These are phyloP conservation scores for Melanotaenia boesemani DNA, from an alignment of 2,797 vertebrate genomes.

Conservation along the genomic window DNA sequence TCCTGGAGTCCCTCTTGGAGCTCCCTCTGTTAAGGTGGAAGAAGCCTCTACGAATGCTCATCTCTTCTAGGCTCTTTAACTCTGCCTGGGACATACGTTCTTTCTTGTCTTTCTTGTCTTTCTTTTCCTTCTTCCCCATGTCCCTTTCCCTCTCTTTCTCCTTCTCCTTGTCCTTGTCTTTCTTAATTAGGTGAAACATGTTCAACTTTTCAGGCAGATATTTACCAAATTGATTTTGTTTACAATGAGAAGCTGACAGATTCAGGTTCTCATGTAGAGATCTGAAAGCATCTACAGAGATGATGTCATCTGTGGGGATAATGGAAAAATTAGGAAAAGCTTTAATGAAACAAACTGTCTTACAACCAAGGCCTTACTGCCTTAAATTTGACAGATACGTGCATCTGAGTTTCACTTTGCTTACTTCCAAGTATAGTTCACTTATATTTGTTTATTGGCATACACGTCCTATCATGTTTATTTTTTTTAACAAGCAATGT, in stretches of 20 bases:
- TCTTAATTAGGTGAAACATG: slow-evolving; percentile 86
- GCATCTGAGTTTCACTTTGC: neutral
- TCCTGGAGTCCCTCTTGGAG: slow-evolving; percentile 89
- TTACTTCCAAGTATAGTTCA: neutral
- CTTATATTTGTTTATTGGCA: neutral
- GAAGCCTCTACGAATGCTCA: slow-evolving; percentile 93
- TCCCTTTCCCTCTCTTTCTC: slow-evolving; percentile 77
- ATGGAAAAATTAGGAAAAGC: neutral
- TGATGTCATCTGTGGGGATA: slow-evolving; percentile 33
- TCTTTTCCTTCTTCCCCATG: slow-evolving; percentile 78
- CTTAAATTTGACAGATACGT: neutral
- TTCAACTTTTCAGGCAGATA: slow-evolving; percentile 20
- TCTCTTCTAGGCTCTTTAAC: slow-evolving; percentile 90
- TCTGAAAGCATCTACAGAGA: neutral
- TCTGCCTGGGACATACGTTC: slow-evolving; percentile 85
- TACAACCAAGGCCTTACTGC: neutral
- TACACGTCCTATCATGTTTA: too few species aligned
- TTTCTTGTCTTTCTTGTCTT: slow-evolving; percentile 80
- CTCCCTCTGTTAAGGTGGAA: slow-evolving; percentile 91
- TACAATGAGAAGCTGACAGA: slow-evolving; percentile 4
- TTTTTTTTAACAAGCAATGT: neutral
- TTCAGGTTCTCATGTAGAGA: slow-evolving; percentile 1
- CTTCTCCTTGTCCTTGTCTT: slow-evolving; percentile 78
- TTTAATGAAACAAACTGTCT: neutral
- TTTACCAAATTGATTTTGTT: slow-evolving; percentile 16